phyloP scores from a whole-genome alignment of 2,888 invertebrate species.

The Stenurella melanura region DNA sequence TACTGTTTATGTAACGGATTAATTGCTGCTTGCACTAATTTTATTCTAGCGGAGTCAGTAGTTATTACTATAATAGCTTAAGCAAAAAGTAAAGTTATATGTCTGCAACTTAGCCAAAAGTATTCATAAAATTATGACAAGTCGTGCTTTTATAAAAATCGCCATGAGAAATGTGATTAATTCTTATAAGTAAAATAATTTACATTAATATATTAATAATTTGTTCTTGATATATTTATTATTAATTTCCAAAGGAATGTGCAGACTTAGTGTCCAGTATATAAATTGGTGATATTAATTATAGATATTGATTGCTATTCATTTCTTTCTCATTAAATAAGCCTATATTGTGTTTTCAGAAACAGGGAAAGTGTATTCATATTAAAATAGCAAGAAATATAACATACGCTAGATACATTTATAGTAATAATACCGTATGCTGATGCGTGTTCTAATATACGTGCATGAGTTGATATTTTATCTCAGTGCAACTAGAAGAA shows the following conservation, averaged over 20 bases:
- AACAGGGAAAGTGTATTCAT: slow-evolving; percentile 1
- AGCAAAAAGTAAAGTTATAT: no score
- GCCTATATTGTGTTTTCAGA: neutral
- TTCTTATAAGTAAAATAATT: neutral
- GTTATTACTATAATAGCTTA: neutral
- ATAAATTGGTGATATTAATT: slow-evolving; percentile 3
- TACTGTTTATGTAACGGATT: slow-evolving; percentile 41
- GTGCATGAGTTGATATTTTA: neutral
- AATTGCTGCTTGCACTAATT: slow-evolving; percentile 34
- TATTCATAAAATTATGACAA: no score
- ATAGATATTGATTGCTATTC: neutral
- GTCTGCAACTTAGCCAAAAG: no score
- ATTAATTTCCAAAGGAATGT: slow-evolving; percentile 11
- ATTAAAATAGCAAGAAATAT: neutral
- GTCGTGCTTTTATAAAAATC: neutral
- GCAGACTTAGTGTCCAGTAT: slow-evolving; percentile 9
- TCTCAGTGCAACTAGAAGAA: neutral
- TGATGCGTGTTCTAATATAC: neutral
- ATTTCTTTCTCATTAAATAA: neutral
- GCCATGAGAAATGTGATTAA: neutral
- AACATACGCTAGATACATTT: neutral
- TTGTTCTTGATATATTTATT: slow-evolving; percentile 26
- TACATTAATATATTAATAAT: slow-evolving; percentile 20
- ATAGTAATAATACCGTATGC: neutral
- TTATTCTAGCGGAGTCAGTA: slow-evolving; percentile 3